Conservation (phyloP, 2,888 invertebrate genomes). For the Melanostoma mellinum region DNA sequence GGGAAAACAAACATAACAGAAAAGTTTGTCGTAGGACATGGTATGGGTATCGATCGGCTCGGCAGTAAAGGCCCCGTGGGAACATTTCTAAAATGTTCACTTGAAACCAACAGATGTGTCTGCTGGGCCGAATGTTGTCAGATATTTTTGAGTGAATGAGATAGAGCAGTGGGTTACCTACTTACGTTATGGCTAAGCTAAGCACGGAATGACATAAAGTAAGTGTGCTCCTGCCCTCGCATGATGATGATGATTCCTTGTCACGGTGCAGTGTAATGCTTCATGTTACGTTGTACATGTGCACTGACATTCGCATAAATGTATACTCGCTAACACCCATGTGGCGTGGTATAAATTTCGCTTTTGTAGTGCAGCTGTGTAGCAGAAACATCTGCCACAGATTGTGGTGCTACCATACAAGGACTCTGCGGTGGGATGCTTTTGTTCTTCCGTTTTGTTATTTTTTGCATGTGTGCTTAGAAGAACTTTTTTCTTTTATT, state of each 20-base stretch:
- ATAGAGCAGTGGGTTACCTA: conserved; percentile 55
- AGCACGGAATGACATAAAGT: conserved; percentile 36
- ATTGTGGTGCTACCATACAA: conserved; percentile 46
- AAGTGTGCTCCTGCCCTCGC: conserved; percentile 40
- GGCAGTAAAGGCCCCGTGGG: conserved; percentile 38
- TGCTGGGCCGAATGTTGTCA: conserved; percentile 46
- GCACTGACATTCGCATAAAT: conserved; percentile 51
- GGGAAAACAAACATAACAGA: conserved; percentile 54
- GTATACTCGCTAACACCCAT: conserved; percentile 19
- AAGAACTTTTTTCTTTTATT: conserved; percentile 8
- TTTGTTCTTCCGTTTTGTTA: conserved; percentile 27
- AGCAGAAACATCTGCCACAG: conserved; percentile 46
- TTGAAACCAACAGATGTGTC: conserved; percentile 62
- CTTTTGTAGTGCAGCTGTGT: conserved; percentile 38
- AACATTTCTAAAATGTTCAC: conserved; percentile 63
- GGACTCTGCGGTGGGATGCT: background rate
- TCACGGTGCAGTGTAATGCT: conserved; percentile 44
- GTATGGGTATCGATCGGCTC: conserved; percentile 60
- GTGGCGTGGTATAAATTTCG: conserved; percentile 52
- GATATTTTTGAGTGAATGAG: conserved; percentile 40
- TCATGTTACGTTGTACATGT: conserved; percentile 45
- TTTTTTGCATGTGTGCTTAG: conserved; percentile 18
- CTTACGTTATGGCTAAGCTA: conserved; percentile 36
- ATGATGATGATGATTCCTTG: conserved; percentile 54
- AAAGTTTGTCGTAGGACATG: conserved; percentile 38